Conservation (phyloP, 2,113 vertebrate genomes). For the Prochilodus magdalenae region DNA sequence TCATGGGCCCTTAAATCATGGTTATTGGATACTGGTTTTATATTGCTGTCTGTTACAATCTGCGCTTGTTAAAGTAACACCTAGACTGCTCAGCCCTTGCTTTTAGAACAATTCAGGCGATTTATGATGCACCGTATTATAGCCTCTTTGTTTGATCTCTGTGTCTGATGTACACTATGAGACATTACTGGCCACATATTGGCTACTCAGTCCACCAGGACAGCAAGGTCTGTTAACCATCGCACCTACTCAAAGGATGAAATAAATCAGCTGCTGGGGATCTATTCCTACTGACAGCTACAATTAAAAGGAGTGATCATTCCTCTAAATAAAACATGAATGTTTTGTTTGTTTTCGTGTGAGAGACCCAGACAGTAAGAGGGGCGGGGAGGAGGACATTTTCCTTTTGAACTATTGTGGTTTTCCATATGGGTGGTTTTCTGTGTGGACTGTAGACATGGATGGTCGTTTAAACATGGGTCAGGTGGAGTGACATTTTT, state of each 20-base stretch:
- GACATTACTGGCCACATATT: background rate
- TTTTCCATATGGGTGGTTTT: slow-evolving; percentile 62
- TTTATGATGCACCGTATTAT: background rate
- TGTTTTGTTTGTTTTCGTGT: slow-evolving; percentile 36
- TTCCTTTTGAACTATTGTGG: slow-evolving; percentile 54
- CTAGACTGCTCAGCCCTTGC: background rate
- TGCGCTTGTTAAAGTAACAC: background rate
- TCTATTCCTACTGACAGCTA: slow-evolving; percentile 42
- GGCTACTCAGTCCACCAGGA: slow-evolving; percentile 6
- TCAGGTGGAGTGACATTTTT: slow-evolving; percentile 67
- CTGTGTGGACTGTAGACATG: slow-evolving; percentile 43
- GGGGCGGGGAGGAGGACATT: background rate
- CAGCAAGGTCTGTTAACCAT: background rate
- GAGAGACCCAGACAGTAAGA: background rate
- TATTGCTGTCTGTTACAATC: background rate
- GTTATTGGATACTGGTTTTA: background rate
- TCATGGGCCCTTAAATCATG: background rate
- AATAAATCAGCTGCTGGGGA: background rate
- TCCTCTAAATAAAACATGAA: slow-evolving; percentile 61
- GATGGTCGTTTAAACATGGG: slow-evolving; percentile 58
- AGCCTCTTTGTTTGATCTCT: slow-evolving; percentile 1
- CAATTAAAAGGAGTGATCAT: slow-evolving; percentile 56
- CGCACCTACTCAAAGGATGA: slow-evolving; percentile 4
- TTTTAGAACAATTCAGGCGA: background rate
- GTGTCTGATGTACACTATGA: background rate